Evolutionary conservation across 2,888 invertebrate genomes (phyloP).

Genomic region (Pterostichus niger): DNA sequence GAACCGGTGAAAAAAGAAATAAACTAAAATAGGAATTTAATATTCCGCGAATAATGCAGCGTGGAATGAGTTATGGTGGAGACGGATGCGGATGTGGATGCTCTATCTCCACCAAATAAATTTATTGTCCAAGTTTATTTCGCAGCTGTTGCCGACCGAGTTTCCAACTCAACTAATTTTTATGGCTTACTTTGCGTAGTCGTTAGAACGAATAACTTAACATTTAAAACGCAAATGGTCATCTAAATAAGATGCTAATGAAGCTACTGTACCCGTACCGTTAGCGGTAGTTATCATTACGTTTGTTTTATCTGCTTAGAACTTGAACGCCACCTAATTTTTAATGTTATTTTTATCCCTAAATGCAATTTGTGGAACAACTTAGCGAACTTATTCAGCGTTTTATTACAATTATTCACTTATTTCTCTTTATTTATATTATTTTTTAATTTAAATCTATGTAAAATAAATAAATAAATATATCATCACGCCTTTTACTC

Average conservation of each 20-base stretch:
- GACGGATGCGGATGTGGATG: not conserved
- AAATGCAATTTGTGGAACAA: conserved; percentile 10
- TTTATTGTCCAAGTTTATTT: conserved; percentile 53
- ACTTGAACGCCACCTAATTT: conserved; percentile 23
- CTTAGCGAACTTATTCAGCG: conserved; percentile 5
- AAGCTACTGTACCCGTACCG: conserved; percentile 41
- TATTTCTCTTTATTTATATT: no score
- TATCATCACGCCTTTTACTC: no score
- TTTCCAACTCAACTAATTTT: conserved; percentile 61
- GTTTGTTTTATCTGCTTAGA: conserved; percentile 23
- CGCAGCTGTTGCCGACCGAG: conserved; percentile 45
- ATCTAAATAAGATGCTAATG: conserved; percentile 63
- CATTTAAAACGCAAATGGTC: conserved; percentile 60
- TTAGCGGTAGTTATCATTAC: conserved; percentile 50
- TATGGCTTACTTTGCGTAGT: conserved; percentile 58
- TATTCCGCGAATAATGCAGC: conserved; percentile 55
- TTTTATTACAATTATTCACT: no score
- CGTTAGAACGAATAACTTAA: conserved; percentile 54
- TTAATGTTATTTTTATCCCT: conserved; percentile 4
- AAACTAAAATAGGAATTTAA: conserved; percentile 64
- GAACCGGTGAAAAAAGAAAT: conserved; percentile 57
- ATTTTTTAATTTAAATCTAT: no score
- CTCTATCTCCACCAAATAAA: conserved; percentile 37
- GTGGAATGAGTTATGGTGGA: conserved; percentile 19
- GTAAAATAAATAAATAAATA: no score